Base-by-base conservation (phyloP, 2,113 vertebrate species). In the Syngnathoides biaculeatus region DNA sequence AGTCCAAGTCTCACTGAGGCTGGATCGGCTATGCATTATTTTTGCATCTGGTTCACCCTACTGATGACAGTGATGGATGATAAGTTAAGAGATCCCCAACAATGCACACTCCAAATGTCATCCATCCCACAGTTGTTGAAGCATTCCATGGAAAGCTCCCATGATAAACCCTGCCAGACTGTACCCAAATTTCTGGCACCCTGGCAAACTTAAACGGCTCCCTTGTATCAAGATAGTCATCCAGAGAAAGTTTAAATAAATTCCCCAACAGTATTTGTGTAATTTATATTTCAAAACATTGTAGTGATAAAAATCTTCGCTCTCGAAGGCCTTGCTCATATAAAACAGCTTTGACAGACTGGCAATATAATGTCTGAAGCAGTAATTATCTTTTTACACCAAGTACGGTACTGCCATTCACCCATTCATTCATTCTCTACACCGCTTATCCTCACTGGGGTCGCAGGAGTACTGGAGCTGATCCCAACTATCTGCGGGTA, bases 41-140 rank as follows among this genome's bases (percentile, higher is more conserved):
- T 56, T 56, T 56, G 55, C 55, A 56, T 56, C 26, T 26, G 7
- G 55, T 56, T 56, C 55, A 27, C 13, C 55, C 24, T 17, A 56
- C 55, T 56, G 55, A 30, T 56, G 55, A 56, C 55, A 56, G 55
- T 56, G 55, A 56, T 56, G 55, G 55, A 56, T 56, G 55, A 56
- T 26, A 56, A 56, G 55, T 56, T 56, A 56, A 24, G 26, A 30
- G 55, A 56, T 56, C 55, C 24, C 26, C 55, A 27, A 56, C 14
- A 30, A 27, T 56, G 55, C 55, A 56, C 9, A 14, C 24, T 56
- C 26, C 14, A 17, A 27, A 56, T 56, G 55, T 56, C 55, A 56
- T 56, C 55, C 8, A 56, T 56, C 55, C 26, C 55, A 56, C 55
- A 56, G 55, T 53, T 53, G 47, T 50, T 50, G 47, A 53, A 53